Conservation (phyloP, 2,797 vertebrate genomes). For the Trachurus trachurus region DNA sequence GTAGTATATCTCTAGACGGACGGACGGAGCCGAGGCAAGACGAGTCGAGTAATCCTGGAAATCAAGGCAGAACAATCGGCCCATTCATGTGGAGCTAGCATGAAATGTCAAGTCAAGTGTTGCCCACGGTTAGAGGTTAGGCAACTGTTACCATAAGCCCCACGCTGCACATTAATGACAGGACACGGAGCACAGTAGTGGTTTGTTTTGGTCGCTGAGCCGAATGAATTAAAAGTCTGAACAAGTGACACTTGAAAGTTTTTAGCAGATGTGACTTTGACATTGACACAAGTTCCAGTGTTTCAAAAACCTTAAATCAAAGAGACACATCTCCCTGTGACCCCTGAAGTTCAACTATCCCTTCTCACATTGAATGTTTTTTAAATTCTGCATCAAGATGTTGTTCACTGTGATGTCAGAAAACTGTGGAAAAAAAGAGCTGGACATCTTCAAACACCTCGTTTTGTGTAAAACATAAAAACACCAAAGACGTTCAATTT, state of each 20-base stretch:
- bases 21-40: conserved; percentile 47
- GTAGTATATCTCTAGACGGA: too few relatives aligned
- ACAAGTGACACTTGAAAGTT: conserved; percentile 36
- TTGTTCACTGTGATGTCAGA: background rate
- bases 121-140: conserved; percentile 74
- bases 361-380: background rate
- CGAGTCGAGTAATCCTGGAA: conserved; percentile 58
- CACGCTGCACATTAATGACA: conserved; percentile 24
- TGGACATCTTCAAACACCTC: background rate
- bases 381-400: background rate
- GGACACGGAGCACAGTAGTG: conserved; percentile 2
- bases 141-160: conserved; percentile 59
- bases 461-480: background rate
- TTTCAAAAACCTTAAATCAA: background rate
- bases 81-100: conserved; percentile 74
- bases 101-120: conserved; percentile 78
- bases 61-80: conserved; percentile 73
- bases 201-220: conserved; percentile 60
- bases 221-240: conserved; percentile 7
- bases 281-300: conserved; percentile 10
- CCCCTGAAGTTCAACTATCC: background rate
- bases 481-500: background rate
- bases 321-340: background rate
- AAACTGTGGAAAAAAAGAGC: background rate
- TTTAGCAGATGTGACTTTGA: conserved; percentile 52